Percentiles rank a stretch among this genome's conserved stretches.
phyloP scores from a whole-genome alignment of 30 jellyfish, hydroid and myxozoan genomes.

The Nemopilema nomurai region DNA sequence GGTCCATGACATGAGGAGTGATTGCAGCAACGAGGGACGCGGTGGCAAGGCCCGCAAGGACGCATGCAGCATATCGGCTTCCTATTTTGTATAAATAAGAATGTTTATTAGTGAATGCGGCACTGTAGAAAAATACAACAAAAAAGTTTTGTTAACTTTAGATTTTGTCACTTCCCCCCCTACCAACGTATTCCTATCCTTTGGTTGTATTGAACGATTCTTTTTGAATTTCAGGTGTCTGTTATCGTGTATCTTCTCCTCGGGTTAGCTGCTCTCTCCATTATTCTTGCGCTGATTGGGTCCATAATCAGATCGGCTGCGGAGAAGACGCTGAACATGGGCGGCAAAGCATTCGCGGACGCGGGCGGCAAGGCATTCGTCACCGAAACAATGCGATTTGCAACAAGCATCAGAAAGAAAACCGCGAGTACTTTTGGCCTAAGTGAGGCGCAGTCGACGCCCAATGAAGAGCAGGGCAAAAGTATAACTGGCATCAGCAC shows the following conservation, averaged over 20 bases:
- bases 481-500: neutral
- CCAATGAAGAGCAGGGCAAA: neutral
- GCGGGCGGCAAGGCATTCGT: constrained; percentile 44
- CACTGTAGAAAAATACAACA: too few relatives aligned
- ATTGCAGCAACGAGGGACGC: too few relatives aligned
- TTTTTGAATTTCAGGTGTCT: constrained; percentile 18
- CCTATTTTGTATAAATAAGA: too few relatives aligned
- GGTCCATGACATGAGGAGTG: too few relatives aligned
- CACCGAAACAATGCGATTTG: constrained; percentile 50
- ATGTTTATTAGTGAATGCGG: too few relatives aligned
- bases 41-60: too few relatives aligned
- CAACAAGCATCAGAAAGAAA: constrained; percentile 37
- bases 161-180: too few relatives aligned
- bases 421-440: constrained; percentile 30
- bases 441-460: constrained; percentile 1
- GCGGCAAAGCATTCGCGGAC: constrained; percentile 47
- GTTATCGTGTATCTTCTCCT: constrained; percentile 54
- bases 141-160: too few relatives aligned
- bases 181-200: too few relatives aligned
- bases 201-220: too few relatives aligned
- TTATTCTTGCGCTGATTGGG: constrained; percentile 56
- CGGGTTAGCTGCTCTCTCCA: constrained; percentile 71
- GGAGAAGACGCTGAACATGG: constrained; percentile 44
- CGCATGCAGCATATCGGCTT: too few relatives aligned
- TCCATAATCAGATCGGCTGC: constrained; percentile 63